These are phyloP conservation scores for Amyelois transitella DNA, from an alignment of 1,140 invertebrate species.

Conservation along the genomic window DNA sequence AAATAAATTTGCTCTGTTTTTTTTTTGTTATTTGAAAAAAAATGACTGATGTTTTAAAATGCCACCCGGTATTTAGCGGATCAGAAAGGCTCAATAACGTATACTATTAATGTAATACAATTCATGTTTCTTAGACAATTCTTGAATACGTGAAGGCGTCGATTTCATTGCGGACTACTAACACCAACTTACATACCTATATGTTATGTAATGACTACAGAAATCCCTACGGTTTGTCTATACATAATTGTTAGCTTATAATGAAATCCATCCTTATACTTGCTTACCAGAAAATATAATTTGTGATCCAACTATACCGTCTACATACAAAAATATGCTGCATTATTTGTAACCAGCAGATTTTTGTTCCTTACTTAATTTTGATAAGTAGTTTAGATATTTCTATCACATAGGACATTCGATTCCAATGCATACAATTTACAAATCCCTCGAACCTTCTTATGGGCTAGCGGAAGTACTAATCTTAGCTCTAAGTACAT, in stretches of 20 bases:
- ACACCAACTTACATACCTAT: background rate
- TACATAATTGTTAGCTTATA: background rate
- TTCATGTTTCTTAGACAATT: no score
- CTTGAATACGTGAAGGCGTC: no score
- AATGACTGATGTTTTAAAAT: no score
- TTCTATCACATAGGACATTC: background rate
- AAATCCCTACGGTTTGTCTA: background rate
- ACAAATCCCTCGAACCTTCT: background rate
- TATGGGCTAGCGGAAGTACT: background rate
- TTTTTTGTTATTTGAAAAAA: no score
- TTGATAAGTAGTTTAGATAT: background rate
- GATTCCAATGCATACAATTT: background rate
- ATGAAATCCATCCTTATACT: conserved; percentile 3
- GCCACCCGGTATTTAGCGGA: no score
- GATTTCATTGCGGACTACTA: no score
- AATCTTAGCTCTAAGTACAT: no score
- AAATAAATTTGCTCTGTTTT: no score
- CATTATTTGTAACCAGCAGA: background rate
- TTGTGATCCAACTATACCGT: conserved; percentile 7
- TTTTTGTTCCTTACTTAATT: background rate
- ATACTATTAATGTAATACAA: no score
- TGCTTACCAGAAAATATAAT: conserved; percentile 14
- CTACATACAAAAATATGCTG: conserved; percentile 24
- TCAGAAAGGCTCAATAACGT: no score
- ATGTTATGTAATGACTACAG: background rate